These are phyloP conservation scores for Aepyceros melampus DNA, from an alignment of 2,113 vertebrate species.

Conservation along the genomic window DNA sequence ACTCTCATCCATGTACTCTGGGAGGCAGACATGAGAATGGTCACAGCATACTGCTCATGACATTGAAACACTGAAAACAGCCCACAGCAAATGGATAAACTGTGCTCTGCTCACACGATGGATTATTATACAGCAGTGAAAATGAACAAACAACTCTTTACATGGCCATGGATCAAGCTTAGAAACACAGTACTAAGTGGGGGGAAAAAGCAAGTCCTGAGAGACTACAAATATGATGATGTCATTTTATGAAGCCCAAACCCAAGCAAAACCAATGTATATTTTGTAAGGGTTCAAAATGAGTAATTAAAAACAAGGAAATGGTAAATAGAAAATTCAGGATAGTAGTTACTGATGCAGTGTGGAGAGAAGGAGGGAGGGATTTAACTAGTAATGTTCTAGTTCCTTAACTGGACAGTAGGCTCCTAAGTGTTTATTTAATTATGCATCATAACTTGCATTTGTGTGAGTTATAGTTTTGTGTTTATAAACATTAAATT, in stretches of 20 bases:
- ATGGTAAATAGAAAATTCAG: background rate
- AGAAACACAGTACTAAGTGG: background rate
- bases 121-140: background rate
- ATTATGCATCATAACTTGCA: background rate
- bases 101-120: background rate
- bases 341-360: background rate
- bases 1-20: no score
- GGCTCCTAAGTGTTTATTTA: background rate
- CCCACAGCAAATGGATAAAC: background rate
- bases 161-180: background rate
- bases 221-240: background rate
- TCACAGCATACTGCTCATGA: background rate
- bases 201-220: background rate
- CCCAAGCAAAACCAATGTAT: background rate
- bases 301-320: background rate
- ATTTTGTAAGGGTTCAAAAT: background rate
- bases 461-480: background rate
- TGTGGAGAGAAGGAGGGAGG: background rate
- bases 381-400: background rate
- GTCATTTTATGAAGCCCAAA: background rate
- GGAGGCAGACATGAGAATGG: background rate
- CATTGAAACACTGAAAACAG: background rate
- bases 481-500: background rate
- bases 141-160: background rate
- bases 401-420: background rate